Evolutionary conservation across 2,888 invertebrate species (phyloP), one percentile per base, ranked within the genome.

Genomic region (Chrysolina oricalcia): DNA sequence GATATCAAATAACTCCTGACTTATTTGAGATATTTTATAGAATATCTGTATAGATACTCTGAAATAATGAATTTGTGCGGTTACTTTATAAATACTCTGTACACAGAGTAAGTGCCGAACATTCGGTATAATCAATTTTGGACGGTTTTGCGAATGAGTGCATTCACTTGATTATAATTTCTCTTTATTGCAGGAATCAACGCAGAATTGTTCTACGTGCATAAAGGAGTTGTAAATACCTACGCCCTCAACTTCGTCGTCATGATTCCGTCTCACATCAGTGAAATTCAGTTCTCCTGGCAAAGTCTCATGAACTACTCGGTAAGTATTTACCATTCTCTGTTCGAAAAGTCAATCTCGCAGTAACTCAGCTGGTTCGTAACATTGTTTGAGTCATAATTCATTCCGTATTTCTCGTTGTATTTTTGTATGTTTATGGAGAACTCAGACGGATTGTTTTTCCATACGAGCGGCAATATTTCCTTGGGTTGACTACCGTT

Each of bases 221-320:
- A 96, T 65, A 96, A 97, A 85, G 98, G 97, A 0, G 94, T 95
- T 87, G 93, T 97, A 88, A 97, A 98, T 90, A 94, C 94, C 87
- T 97, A 97, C 88, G 97, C 98, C 43, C 91, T 97, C 81, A 94
- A 95, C 89, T 98, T 97, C 89, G 93, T 94, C 81, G 94, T 98
- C 56, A 95, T 96, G 0, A 95, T 98, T 80, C 95, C 96, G 23
- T 94, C 95, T 6, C 93, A 95, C 84, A 93, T 97, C 82, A 93
- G 94, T 83, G 94, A 95, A 85, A 92, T 98, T 70, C 94, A 95
- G 86, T 97, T 98, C 89, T 96, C 96, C 35, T 98, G 98, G 98
- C 95, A 97, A 88, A 96, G 95, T 87, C 92, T 96, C 78, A 92
- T 94, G 59, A 94, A 94, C 79, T 91, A 93, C 90, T 80, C 83